Conservation (phyloP, 1,140 invertebrate species). For the Dryas iulia region DNA sequence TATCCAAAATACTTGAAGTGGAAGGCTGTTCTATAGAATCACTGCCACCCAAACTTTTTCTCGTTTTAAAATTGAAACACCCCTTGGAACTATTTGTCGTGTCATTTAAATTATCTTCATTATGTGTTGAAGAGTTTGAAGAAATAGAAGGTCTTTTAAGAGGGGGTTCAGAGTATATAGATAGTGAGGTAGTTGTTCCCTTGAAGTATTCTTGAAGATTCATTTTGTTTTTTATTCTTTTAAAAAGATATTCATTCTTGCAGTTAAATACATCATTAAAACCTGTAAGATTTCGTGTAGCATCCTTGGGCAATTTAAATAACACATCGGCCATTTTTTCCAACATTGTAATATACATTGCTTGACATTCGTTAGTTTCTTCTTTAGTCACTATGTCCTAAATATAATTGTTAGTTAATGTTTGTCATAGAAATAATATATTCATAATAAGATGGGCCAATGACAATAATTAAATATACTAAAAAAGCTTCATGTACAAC, state of each 20-base stretch:
- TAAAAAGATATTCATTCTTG: conserved; percentile 60
- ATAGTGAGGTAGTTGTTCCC: conserved; percentile 7
- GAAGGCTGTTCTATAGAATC: conserved; percentile 38
- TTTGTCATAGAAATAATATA: too few relatives aligned
- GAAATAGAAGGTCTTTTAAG: background rate
- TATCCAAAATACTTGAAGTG: conserved; percentile 62
- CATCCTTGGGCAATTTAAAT: conserved; percentile 68
- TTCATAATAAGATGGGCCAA: too few relatives aligned
- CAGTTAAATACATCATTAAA: conserved; percentile 59
- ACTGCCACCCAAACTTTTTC: conserved; percentile 42
- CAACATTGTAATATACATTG: conserved; percentile 45
- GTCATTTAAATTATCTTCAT: too few relatives aligned
- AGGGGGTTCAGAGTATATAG: background rate
- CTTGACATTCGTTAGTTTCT: background rate
- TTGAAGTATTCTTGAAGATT: conserved; percentile 25
- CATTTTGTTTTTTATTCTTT: conserved; percentile 54
- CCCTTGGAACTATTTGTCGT: conserved; percentile 55
- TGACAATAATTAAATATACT: too few relatives aligned
- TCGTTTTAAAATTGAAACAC: conserved; percentile 73
- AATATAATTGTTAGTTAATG: background rate
- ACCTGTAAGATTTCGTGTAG: conserved; percentile 69
- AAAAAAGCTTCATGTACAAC: too few relatives aligned
- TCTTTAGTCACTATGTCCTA: background rate
- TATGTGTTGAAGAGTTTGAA: background rate
- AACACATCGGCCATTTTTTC: conserved; percentile 73